These are phyloP conservation scores for Rhopalosiphum nymphaeae DNA, from an alignment of 2,888 invertebrate species.

Conservation along the genomic window DNA sequence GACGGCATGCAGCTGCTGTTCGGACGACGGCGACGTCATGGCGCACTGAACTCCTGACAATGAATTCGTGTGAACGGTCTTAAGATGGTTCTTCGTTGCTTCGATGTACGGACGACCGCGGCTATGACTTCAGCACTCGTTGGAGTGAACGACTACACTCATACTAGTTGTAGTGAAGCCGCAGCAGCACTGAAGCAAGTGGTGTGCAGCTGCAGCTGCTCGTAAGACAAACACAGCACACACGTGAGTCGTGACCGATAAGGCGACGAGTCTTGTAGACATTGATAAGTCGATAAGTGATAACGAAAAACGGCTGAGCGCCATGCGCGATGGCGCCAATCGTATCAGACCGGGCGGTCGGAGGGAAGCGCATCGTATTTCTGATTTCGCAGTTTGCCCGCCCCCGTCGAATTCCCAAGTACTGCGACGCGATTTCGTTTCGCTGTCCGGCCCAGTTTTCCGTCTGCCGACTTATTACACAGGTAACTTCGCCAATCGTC, in stretches of 20 bases:
- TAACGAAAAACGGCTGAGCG: not conserved
- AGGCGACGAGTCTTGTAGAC: not conserved
- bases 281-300: not conserved
- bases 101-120: not conserved
- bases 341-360: not conserved
- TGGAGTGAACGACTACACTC: not conserved
- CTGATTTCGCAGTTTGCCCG: not conserved
- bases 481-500: not conserved
- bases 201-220: not conserved
- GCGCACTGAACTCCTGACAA: not conserved
- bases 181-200: not conserved
- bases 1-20: not conserved
- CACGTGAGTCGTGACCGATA: not conserved
- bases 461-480: not conserved
- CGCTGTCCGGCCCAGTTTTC: not conserved
- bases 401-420: not conserved
- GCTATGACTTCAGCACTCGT: not conserved
- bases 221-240: not conserved
- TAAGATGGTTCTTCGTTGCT: not conserved
- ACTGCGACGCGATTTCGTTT: not conserved
- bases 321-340: not conserved
- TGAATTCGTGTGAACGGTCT: not conserved
- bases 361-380: not conserved
- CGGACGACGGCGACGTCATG: not conserved
- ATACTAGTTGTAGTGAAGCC: not conserved